Conservation (phyloP, 2,888 invertebrate genomes). For the Augochlorella aurata region DNA sequence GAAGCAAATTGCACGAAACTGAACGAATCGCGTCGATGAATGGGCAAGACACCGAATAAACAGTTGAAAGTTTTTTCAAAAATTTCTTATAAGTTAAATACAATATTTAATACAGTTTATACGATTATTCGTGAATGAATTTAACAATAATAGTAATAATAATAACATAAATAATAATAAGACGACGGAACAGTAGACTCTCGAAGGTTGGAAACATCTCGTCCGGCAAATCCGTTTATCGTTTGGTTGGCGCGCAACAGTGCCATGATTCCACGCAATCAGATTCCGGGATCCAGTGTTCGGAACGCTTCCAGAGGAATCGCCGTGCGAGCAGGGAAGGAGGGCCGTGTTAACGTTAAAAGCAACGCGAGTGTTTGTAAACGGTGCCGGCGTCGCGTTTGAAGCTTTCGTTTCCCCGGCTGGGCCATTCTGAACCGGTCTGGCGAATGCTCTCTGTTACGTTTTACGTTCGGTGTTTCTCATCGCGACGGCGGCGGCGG, state of each 20-base stretch:
- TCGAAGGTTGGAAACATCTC: no score
- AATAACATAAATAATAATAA: no score
- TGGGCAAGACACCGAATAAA: no score
- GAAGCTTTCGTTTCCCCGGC: conserved; percentile 11
- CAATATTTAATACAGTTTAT: no score
- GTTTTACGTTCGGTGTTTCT: conserved; percentile 21
- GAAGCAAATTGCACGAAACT: no score
- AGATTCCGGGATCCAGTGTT: neutral
- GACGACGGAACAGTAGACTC: no score
- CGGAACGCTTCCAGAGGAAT: neutral
- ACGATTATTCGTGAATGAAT: no score
- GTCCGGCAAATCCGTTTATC: no score
- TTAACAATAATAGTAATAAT: no score
- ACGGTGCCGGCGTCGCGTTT: neutral
- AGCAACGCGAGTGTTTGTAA: conserved; percentile 12
- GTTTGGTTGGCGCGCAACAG: neutral
- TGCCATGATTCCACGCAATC: neutral
- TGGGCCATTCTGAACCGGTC: neutral
- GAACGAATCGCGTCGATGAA: no score
- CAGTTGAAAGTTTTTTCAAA: no score
- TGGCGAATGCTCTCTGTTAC: conserved; percentile 14
- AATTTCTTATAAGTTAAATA: no score
- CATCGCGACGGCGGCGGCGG: conserved; percentile 17
- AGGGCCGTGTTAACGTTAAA: conserved; percentile 18
- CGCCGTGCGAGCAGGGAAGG: neutral